Evolutionary conservation across 1,140 invertebrate genomes (phyloP).

Genomic region (Drosophila tropicalis): DNA sequence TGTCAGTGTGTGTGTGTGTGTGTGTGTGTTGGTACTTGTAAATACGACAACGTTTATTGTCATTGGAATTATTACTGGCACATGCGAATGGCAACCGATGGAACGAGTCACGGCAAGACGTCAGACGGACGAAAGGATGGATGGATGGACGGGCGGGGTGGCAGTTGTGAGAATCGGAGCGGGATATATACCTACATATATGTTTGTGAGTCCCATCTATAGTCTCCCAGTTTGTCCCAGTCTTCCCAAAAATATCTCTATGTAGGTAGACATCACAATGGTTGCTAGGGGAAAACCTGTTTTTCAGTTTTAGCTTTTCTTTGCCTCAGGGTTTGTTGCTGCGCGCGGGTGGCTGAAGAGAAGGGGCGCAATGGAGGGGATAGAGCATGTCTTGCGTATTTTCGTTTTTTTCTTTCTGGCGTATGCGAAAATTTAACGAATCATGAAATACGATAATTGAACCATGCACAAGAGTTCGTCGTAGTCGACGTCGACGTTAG

Average conservation of each 20-base stretch:
- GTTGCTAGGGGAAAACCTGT: slow-evolving; percentile 75
- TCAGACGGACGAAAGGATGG: not conserved
- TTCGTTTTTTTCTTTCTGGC: slow-evolving; percentile 58
- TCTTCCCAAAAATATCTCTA: slow-evolving; percentile 36
- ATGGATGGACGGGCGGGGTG: not conserved
- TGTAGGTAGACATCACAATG: slow-evolving; percentile 75
- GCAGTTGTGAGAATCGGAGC: not conserved
- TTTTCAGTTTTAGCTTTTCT: slow-evolving; percentile 64
- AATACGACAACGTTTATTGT: slow-evolving; percentile 82
- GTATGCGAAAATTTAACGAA: slow-evolving; percentile 82
- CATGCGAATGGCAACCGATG: slow-evolving; percentile 55
- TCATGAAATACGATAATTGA: slow-evolving; percentile 82
- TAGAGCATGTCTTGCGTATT: slow-evolving; percentile 66
- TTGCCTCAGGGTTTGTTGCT: slow-evolving; percentile 37
- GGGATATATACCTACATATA: no score
- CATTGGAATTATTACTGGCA: slow-evolving; percentile 79
- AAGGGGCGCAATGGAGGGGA: not conserved
- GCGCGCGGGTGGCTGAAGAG: not conserved
- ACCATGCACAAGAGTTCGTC: slow-evolving; percentile 80
- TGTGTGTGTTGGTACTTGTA: slow-evolving; percentile 66
- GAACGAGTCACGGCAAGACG: not conserved
- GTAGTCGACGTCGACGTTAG: slow-evolving; percentile 50
- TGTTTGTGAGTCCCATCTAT: slow-evolving; percentile 1
- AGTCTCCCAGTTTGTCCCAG: slow-evolving; percentile 38
- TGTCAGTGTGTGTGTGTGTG: slow-evolving; percentile 53